Conservation (phyloP, 2,113 vertebrate genomes). For the Megaceryle maxima region DNA sequence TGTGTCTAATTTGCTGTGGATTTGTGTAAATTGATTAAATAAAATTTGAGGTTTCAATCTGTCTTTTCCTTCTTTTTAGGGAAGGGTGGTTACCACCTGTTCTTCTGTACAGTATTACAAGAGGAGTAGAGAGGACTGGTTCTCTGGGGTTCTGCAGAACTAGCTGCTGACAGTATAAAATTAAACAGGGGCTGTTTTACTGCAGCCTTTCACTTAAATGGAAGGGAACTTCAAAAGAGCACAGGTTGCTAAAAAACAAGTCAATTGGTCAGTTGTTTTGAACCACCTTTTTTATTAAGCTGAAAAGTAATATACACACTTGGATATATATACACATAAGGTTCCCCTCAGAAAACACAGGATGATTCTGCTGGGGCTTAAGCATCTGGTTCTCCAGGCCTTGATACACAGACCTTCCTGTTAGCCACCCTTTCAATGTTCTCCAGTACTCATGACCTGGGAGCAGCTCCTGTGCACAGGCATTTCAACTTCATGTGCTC, state of each 20-base stretch:
- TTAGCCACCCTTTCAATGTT: accelerated
- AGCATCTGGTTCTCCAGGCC: not conserved
- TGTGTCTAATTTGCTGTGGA: slow-evolving; percentile 68
- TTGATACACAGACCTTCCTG: not conserved
- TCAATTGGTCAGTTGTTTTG: not conserved
- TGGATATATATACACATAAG: not conserved
- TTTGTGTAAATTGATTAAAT: slow-evolving; percentile 73
- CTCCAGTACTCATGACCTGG: accelerated
- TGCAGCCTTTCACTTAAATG: not conserved
- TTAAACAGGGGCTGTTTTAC: not conserved
- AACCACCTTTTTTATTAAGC: slow-evolving; percentile 46
- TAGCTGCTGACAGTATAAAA: not conserved
- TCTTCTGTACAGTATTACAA: not conserved
- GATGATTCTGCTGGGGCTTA: not conserved
- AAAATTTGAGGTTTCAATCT: slow-evolving; percentile 65
- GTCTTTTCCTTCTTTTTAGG: not conserved
- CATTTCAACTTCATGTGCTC: not conserved
- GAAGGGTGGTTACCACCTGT: not conserved
- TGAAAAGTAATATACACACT: slow-evolving; percentile 41
- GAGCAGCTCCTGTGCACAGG: not conserved
- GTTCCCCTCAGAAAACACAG: not conserved
- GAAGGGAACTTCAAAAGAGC: not conserved
- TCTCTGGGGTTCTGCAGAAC: not conserved
- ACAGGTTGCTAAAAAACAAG: not conserved
- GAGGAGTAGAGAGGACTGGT: not conserved